Evolutionary conservation across 2,797 vertebrate genomes (phyloP).

Genomic region (Halcyon smyrnensis): DNA sequence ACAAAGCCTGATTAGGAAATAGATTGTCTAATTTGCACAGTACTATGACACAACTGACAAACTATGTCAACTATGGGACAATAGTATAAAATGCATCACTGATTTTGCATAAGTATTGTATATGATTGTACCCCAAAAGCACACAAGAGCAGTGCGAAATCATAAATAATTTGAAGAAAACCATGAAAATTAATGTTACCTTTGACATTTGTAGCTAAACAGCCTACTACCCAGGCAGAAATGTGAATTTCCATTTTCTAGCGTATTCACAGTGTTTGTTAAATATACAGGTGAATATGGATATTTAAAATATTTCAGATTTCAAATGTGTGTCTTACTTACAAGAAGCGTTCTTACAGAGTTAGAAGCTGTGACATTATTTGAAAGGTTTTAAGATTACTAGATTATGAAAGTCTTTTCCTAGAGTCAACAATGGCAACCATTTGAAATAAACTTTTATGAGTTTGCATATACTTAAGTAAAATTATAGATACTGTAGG

Average conservation of each 20-base stretch:
- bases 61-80: background rate
- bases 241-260: background rate
- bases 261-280: background rate
- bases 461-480: background rate
- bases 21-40: background rate
- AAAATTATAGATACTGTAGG: background rate
- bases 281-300: background rate
- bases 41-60: background rate
- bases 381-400: background rate
- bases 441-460: background rate
- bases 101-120: background rate
- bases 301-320: background rate
- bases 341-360: background rate
- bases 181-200: background rate
- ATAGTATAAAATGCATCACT: background rate
- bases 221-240: background rate
- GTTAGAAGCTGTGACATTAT: background rate
- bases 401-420: background rate
- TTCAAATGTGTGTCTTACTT: background rate
- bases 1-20: background rate
- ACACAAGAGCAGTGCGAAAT: background rate
- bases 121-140: background rate
- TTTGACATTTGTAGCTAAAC: background rate
- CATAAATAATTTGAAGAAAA: background rate
- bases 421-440: background rate